These are phyloP conservation scores for Erebia aethiops DNA, from an alignment of 2,888 invertebrate species.

Conservation along the genomic window DNA sequence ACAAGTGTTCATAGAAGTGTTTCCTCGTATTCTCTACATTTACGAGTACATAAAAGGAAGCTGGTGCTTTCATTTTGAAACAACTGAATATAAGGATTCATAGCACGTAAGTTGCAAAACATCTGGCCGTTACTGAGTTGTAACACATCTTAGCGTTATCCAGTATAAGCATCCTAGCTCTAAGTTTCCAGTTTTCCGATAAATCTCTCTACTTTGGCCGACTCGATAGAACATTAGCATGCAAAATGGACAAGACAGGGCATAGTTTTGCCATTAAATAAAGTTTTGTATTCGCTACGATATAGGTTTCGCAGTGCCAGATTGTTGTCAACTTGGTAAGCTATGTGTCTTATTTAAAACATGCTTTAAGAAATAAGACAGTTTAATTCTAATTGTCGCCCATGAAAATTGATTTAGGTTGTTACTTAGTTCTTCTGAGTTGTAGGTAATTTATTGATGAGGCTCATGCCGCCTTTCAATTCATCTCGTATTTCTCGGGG, in stretches of 20 bases:
- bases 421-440: too few relatives aligned
- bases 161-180: neutral
- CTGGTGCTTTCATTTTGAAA: too few relatives aligned
- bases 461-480: too few relatives aligned
- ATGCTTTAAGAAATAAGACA: neutral
- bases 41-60: too few relatives aligned
- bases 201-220: neutral
- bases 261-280: constrained; percentile 4
- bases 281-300: neutral
- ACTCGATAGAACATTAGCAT: neutral
- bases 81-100: too few relatives aligned
- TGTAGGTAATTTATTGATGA: too few relatives aligned
- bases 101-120: too few relatives aligned
- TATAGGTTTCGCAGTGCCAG: neutral
- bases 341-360: neutral
- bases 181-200: neutral
- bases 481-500: too few relatives aligned
- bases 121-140: too few relatives aligned
- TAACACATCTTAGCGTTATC: too few relatives aligned
- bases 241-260: neutral
- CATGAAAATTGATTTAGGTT: neutral
- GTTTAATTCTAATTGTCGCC: neutral
- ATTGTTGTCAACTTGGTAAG: neutral
- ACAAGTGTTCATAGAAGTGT: neutral
- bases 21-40: neutral